Conservation (phyloP, 2,797 vertebrate species). For the Lagorchestes hirsutus region DNA sequence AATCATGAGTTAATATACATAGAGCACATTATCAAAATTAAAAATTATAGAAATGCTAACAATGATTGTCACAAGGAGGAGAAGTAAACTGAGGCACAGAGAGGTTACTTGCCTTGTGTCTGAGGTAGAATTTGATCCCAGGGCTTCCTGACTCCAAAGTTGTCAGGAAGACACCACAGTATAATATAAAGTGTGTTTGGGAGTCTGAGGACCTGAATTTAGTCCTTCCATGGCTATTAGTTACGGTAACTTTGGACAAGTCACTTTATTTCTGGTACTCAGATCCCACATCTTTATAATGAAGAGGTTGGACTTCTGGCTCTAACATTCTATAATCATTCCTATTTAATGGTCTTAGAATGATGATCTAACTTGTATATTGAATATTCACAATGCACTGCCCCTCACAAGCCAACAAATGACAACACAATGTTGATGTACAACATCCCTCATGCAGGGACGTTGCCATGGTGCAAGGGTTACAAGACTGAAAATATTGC, state of each 20-base stretch:
- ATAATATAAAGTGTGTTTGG: background rate
- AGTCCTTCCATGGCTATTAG: background rate
- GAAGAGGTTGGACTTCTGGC: background rate
- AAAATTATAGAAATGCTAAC: too few relatives aligned
- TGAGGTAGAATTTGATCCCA: too few relatives aligned
- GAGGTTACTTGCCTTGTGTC: too few relatives aligned
- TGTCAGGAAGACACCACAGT: background rate
- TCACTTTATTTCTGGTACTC: background rate
- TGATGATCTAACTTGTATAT: background rate
- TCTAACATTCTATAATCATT: background rate
- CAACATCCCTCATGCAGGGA: background rate
- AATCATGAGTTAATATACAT: too few relatives aligned
- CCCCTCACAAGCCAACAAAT: background rate
- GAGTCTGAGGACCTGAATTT: background rate
- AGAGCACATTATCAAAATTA: too few relatives aligned
- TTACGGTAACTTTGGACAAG: background rate
- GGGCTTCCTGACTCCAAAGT: too few relatives aligned
- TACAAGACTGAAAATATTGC: slow-evolving; percentile 11
- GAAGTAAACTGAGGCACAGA: too few relatives aligned
- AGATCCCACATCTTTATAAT: background rate
- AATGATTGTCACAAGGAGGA: too few relatives aligned
- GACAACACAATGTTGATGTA: background rate
- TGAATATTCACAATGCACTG: background rate
- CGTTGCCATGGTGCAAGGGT: background rate
- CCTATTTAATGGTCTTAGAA: background rate